Evolutionary conservation across 2,113 vertebrate species (phyloP), one percentile per base, ranked within the genome.

Genomic region (Eleginops maclovinus): DNA sequence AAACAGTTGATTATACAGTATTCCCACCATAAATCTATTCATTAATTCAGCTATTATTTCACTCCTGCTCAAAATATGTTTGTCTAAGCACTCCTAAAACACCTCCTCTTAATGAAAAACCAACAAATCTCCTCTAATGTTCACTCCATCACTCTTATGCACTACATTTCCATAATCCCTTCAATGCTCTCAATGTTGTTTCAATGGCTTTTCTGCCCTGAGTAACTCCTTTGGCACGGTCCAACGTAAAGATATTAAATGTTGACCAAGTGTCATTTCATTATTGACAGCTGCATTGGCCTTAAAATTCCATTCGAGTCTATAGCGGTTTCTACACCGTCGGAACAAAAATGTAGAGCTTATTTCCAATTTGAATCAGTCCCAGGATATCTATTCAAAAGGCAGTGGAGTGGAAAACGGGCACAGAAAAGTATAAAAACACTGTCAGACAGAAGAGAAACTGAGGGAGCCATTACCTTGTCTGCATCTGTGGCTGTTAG

Each of bases 401-500:
- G 64, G 85, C 69, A 58, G 72, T 12, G 49, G 58, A 76, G 60
- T 72, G 86, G 84, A 91, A 91, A 91, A 79, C 28, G 51, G 81
- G 66, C 79, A 59, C 19, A 70, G 66, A 26, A 31, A 82, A 81
- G 68, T 24, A 71, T 51, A 81, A 82, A 88, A 88, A 60, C 82
- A 77, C 66, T 9, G 72, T 77, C 56, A 81, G 67, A 61, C 75
- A 28, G 28, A 81, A 79, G 14, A 75, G 67, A 88, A 83, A 84
- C 75, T 79, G n/a, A 22, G 73, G 75, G 71, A 90, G 66, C 51
- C 46, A 72, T 86, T 96, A 99, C 98, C 97, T 99, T 96, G 76
- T 99, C 98, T 64, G 97, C 98, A 88, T 99, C 98, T 82, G 96
- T 95, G 69, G 98, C 98, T 73, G 96, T 98, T 87, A 99, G 93